Percentiles rank a stretch among this genome's conserved stretches.
Evolutionary conservation across 2,113 vertebrate species (phyloP).

Genomic region (zebrafish (Danio rerio)): GRCz12tu NC_133196.1:21206001-21206500

Average conservation of each 20-base stretch:
- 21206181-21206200: slow-evolving; percentile 66
- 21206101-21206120: too few relatives aligned
- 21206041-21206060: too few relatives aligned
- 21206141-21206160: slow-evolving; percentile 86
- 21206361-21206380: not conserved
- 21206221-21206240: slow-evolving; percentile 88
- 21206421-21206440: too few relatives aligned
- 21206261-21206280: not conserved
- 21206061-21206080: too few relatives aligned
- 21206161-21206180: slow-evolving; percentile 87
- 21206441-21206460: too few relatives aligned
- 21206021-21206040: too few relatives aligned
- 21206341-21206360: not conserved
- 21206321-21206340: not conserved
- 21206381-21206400: not conserved
- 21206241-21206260: slow-evolving; percentile 78
- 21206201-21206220: slow-evolving; percentile 69
- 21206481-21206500: slow-evolving; percentile 40
- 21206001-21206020: too few relatives aligned
- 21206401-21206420: too few relatives aligned
- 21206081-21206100: too few relatives aligned
- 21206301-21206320: not conserved
- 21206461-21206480: slow-evolving; percentile 27
- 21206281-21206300: not conserved
- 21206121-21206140: slow-evolving; percentile 84